Evolutionary conservation across 2,113 vertebrate genomes (phyloP).

Genomic region (Steatornis caripensis): DNA sequence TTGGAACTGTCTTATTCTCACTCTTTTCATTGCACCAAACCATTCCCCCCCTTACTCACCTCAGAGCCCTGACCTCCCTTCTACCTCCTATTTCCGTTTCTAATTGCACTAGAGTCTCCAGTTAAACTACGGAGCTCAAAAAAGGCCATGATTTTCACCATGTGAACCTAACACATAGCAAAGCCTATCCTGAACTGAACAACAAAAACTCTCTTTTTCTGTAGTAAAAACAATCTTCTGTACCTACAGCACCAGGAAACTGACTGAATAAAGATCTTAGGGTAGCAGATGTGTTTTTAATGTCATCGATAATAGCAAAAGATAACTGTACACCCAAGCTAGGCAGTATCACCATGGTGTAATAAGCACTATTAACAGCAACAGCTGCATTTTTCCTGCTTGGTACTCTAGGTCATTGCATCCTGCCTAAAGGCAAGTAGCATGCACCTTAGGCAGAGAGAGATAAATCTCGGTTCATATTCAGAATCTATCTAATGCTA

Average conservation of each 20-base stretch:
- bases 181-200: not conserved
- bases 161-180: not conserved
- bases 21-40: not conserved
- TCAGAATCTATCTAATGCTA: not conserved
- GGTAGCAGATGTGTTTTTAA: not conserved
- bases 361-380: not conserved
- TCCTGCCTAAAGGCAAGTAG: not conserved
- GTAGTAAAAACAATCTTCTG: not conserved
- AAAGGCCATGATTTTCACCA: not conserved
- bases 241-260: not conserved
- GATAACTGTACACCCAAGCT: not conserved
- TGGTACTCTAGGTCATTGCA: not conserved
- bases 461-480: not conserved
- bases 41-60: not conserved
- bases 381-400: not conserved
- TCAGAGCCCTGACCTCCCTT: not conserved
- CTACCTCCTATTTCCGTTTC: not conserved
- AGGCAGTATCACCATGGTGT: not conserved
- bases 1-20: not conserved
- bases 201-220: not conserved
- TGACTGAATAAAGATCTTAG: not conserved
- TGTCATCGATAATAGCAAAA: not conserved
- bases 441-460: not conserved
- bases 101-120: not conserved
- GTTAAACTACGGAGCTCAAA: not conserved